Evolutionary conservation across 23 tunicate species (phyloP).

Genomic region (Diplosoma virens): DNA sequence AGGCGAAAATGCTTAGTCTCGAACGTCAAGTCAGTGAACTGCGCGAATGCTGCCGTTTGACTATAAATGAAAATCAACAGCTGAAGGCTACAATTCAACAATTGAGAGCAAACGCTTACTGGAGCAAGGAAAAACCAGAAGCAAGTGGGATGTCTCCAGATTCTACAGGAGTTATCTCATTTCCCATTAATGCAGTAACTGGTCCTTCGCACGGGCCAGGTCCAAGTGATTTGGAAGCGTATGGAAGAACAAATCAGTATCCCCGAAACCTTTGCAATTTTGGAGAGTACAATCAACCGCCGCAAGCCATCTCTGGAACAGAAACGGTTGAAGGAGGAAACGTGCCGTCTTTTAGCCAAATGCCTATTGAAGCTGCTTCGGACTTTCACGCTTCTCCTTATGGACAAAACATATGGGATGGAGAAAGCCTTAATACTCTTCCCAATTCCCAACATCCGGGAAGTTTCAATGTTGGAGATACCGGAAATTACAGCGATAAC

Average conservation of each 20-base stretch:
- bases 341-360: constrained; percentile 2
- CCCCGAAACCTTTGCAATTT: constrained; percentile 2
- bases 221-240: not conserved
- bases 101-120: constrained; percentile 47
- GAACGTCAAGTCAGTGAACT: constrained; percentile 78
- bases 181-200: not conserved
- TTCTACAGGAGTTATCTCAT: not conserved
- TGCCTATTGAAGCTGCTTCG: not conserved
- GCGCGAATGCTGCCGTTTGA: constrained; percentile 55
- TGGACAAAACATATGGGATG: not conserved
- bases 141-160: not conserved
- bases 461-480: not conserved
- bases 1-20: constrained; percentile 88
- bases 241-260: not conserved
- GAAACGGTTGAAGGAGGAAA: constrained; percentile 1
- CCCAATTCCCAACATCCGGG: not conserved
- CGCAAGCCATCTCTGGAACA: not conserved
- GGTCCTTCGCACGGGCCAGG: not conserved
- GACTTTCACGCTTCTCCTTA: not conserved
- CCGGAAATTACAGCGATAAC: not conserved
- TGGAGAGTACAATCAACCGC: constrained; percentile 8
- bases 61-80: constrained; percentile 65
- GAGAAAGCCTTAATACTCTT: not conserved
- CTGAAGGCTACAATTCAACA: constrained; percentile 50
- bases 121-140: constrained; percentile 12